phyloP scores from a whole-genome alignment of 1,140 invertebrate genomes.

The Drosophila equinoxialis region DNA sequence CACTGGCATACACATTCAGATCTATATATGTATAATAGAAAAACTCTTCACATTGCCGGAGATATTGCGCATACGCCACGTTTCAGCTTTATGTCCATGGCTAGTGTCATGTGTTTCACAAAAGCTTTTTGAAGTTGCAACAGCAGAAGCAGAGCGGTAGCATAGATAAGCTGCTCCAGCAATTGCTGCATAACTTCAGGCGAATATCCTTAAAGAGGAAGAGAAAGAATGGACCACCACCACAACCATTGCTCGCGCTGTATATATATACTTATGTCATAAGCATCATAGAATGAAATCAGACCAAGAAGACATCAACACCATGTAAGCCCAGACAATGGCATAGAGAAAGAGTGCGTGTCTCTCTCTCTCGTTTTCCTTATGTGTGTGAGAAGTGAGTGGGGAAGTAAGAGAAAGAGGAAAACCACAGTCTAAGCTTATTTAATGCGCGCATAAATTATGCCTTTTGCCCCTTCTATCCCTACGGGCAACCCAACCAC shows the following conservation, averaged over 20 bases:
- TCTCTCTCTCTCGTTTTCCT: too few relatives aligned
- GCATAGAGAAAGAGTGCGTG: slow-evolving; percentile 7
- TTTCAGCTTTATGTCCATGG: slow-evolving; percentile 61
- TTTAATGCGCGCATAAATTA: slow-evolving; percentile 81
- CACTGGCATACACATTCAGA: background rate
- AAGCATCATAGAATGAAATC: slow-evolving; percentile 44
- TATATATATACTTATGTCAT: slow-evolving; percentile 73
- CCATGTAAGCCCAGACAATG: slow-evolving; percentile 60
- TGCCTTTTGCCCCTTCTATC: slow-evolving; percentile 27
- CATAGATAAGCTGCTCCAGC: slow-evolving; percentile 68
- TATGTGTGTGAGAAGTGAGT: background rate
- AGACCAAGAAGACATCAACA: slow-evolving; percentile 43
- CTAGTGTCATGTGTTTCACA: slow-evolving; percentile 61
- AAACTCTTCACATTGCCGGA: slow-evolving; percentile 40
- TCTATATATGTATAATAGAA: slow-evolving; percentile 17
- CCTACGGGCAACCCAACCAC: too few relatives aligned
- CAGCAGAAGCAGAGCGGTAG: slow-evolving; percentile 8
- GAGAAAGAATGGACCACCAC: background rate
- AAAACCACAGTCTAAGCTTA: slow-evolving; percentile 65
- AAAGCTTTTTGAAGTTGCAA: slow-evolving; percentile 74
- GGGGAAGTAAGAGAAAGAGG: background rate
- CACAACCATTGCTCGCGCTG: slow-evolving; percentile 16
- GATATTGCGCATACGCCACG: slow-evolving; percentile 79
- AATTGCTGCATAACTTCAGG: slow-evolving; percentile 73
- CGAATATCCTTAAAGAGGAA: slow-evolving; percentile 52